phyloP scores from a whole-genome alignment of 2,113 vertebrate species.

The Tragelaphus scriptus region DNA sequence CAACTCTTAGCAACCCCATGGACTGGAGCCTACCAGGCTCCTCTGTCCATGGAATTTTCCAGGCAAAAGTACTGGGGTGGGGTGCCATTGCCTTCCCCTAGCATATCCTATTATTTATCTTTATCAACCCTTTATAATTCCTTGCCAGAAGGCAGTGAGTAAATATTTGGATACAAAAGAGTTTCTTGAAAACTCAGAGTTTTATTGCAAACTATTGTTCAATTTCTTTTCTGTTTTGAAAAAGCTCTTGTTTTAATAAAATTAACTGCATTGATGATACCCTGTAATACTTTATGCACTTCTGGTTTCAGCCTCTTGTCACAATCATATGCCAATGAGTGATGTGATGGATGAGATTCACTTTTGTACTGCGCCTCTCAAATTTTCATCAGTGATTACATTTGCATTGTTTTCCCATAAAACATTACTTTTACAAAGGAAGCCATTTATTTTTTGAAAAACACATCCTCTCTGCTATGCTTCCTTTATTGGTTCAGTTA shows the following conservation, averaged over 20 bases:
- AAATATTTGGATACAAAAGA: neutral
- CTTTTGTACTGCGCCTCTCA: neutral
- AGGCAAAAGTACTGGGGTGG: too few relatives aligned
- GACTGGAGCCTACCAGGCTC: too few relatives aligned
- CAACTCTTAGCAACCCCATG: too few relatives aligned
- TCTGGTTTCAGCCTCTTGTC: neutral
- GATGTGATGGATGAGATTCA: neutral
- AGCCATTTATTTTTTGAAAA: neutral
- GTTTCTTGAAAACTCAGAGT: neutral
- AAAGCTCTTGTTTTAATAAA: neutral
- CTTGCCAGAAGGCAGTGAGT: neutral
- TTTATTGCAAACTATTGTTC: neutral
- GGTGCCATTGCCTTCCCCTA: neutral
- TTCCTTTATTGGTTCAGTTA: neutral
- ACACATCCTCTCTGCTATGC: neutral
- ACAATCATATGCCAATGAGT: neutral
- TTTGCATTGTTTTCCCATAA: conserved; percentile 12
- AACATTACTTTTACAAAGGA: neutral
- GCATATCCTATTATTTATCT: neutral
- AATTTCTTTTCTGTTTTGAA: neutral
- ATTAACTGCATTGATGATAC: neutral
- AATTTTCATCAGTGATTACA: conserved; percentile 27
- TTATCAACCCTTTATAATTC: neutral
- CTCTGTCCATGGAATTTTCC: too few relatives aligned
- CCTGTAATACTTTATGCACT: neutral